phyloP scores from a whole-genome alignment of 2,113 vertebrate species.

The Herpailurus yagouaroundi region DNA sequence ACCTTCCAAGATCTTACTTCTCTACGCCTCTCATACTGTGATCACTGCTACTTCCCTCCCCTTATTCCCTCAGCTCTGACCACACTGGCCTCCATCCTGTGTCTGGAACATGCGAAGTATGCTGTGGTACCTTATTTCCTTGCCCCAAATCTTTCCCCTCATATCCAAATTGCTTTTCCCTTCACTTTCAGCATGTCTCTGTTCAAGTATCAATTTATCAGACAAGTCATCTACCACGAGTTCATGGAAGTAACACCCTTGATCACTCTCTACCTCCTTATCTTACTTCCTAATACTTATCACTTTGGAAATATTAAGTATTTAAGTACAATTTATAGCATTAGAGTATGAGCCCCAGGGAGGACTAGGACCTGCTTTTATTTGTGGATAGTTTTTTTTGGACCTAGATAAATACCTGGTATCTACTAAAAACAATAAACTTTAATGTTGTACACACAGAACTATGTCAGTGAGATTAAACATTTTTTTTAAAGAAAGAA shows the following conservation, averaged over 20 bases:
- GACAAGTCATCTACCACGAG: not conserved
- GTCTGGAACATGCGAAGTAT: not conserved
- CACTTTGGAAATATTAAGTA: not conserved
- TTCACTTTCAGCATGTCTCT: not conserved
- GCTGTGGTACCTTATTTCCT: not conserved
- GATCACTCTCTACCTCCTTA: not conserved
- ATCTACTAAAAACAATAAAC: not conserved
- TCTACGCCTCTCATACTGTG: rapidly evolving
- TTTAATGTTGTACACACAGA: not conserved
- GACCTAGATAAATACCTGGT: not conserved
- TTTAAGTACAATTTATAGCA: not conserved
- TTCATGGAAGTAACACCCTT: not conserved
- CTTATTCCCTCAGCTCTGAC: not conserved
- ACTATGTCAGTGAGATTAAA: not conserved
- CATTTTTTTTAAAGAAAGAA: not conserved
- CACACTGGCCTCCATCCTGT: not conserved
- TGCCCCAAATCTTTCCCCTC: not conserved
- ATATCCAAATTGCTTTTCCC: not conserved
- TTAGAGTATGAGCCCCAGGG: not conserved
- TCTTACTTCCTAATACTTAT: not conserved
- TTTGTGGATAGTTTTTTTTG: not conserved
- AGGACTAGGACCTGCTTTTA: not conserved
- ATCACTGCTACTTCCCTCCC: not conserved
- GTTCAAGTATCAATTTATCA: not conserved
- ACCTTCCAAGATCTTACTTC: not conserved